Evolutionary conservation across 2,797 vertebrate species (phyloP).

Genomic region (Nannoperca australis): DNA sequence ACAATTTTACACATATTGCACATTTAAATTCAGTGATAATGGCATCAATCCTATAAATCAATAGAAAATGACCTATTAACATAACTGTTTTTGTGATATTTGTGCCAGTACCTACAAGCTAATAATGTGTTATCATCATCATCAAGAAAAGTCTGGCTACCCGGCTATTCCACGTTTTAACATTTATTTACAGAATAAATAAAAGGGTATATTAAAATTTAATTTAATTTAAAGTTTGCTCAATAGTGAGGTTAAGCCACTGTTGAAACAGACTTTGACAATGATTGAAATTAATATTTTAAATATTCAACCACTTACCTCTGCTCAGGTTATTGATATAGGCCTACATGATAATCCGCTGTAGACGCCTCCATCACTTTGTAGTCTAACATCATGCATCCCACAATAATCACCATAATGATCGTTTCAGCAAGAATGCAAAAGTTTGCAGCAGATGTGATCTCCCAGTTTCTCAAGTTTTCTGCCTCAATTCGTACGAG

Average conservation of each 20-base stretch:
- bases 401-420: no score
- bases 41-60: background rate
- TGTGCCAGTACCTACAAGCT: background rate
- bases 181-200: background rate
- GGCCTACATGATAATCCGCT: background rate
- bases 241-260: background rate
- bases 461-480: conserved; percentile 30
- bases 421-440: conserved; percentile 4
- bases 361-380: conserved; percentile 19
- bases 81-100: background rate
- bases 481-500: background rate
- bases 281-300: background rate
- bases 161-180: no score
- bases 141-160: no score
- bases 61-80: background rate
- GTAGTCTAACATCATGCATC: background rate
- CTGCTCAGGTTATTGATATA: conserved; percentile 26
- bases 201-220: background rate
- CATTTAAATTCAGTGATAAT: background rate
- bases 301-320: conserved; percentile 51
- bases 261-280: background rate
- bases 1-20: background rate
- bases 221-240: accelerated
- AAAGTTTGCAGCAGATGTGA: conserved; percentile 35
- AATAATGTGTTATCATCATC: background rate